A percentile compares a stretch with the other conserved stretches of the same genome.
These are phyloP conservation scores for Phortica variegata DNA, from an alignment of 1,140 invertebrate genomes.

Conservation along the genomic window DNA sequence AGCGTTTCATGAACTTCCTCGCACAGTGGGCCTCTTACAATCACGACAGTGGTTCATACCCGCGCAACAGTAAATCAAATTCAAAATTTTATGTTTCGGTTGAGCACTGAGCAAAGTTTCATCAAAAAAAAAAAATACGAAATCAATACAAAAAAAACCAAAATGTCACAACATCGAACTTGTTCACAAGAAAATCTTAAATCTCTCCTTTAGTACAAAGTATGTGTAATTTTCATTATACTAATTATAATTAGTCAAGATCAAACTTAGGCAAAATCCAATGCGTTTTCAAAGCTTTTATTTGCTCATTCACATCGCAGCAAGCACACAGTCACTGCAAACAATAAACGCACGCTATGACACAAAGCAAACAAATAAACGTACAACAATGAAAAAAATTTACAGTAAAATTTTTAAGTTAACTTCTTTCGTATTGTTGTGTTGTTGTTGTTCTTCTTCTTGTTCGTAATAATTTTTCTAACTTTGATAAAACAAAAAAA, in stretches of 20 bases:
- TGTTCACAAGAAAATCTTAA: too few species aligned
- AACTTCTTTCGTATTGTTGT: neutral
- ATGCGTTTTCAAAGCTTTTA: neutral
- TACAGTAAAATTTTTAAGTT: neutral
- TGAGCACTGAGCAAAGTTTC: slow-evolving; percentile 27
- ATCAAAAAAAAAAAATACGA: slow-evolving; percentile 5
- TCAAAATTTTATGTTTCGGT: slow-evolving; percentile 49
- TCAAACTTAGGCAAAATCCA: neutral
- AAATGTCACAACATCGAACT: too few species aligned
- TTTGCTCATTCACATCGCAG: neutral
- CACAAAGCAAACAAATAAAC: too few species aligned
- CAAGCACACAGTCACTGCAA: slow-evolving; percentile 1
- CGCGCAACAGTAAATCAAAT: slow-evolving; percentile 43
- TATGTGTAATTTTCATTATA: slow-evolving; percentile 3
- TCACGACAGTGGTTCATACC: slow-evolving; percentile 27
- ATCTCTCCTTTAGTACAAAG: neutral
- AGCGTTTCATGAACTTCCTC: slow-evolving; percentile 41
- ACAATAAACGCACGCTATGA: neutral
- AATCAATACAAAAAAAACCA: neutral
- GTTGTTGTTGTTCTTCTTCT: neutral
- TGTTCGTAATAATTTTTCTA: too few species aligned
- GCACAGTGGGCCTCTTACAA: slow-evolving; percentile 34
- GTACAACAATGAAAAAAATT: too few species aligned
- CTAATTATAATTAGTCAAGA: neutral
- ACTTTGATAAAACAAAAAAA: too few species aligned